Evolutionary conservation across 2,888 invertebrate genomes (phyloP), one percentile per base, ranked within the genome.

Genomic region (Caenorhabditis zanzibari): DNA sequence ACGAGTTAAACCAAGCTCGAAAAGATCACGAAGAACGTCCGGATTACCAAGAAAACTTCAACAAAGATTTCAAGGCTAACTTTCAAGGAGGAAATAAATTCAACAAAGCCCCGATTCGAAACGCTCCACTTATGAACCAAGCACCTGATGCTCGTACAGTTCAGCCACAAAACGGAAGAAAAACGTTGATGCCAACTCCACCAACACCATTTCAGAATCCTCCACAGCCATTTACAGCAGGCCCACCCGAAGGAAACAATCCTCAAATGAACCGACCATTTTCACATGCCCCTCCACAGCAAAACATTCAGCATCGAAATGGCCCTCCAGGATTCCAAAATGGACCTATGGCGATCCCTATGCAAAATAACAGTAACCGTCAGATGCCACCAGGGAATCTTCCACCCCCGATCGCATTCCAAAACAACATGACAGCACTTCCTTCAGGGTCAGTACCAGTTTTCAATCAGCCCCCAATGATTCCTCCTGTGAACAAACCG

Each of bases 21-120:
- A 19, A n/a, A 4, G 52, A 54, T 22, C 49, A 52, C 12, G 12
- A 52, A 24, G 41, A n/a, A 44, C 4, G 16, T 44, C 14, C 14
- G 5, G 32, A 24, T 7, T 54, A 54, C 26, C 19, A 24, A 41
- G 32, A 24, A 1, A 19, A 26, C 12, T 49, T 10, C 63, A 73
- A 52, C 6, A 3, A 19, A 9, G 68, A 54, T 16, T 72, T 59
- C 32, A 59, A 59, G 14, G 49, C 14, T 14, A 49, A 72, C 16
- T 73, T 63, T 52, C 54, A 54, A 14, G 73, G 63, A 38, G 38
- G 38, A 47, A 73, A 61, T 26, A 49, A 61, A 16, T 73, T 73
- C 38, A 73, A 56, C 14, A 49, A 74, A 32, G 10, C 24, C 12
- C 56, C 71, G 12, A 10, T 38, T 0, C 22, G 52, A 61, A 61